These are phyloP conservation scores for Muscicapa comitata DNA, from an alignment of 2,797 vertebrate genomes.

Conservation along the genomic window DNA sequence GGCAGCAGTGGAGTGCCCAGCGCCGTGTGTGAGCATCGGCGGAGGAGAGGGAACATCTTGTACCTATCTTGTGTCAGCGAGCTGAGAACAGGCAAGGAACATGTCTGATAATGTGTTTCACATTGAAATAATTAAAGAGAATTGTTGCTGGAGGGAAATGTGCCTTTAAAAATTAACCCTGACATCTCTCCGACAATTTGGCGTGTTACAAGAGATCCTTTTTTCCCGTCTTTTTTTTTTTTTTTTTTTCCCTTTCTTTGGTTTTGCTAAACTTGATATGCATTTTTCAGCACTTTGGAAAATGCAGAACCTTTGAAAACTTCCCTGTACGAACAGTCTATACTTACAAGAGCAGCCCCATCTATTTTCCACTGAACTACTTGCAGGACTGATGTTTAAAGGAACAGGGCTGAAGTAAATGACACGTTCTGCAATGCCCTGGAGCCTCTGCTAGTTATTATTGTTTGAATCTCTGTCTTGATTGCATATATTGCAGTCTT, in stretches of 20 bases:
- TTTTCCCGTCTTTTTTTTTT: not conserved
- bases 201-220: not conserved
- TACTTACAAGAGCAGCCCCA: not conserved
- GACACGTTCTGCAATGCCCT: constrained; percentile 29
- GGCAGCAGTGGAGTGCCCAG: not conserved
- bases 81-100: constrained; percentile 57
- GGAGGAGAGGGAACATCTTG: constrained; percentile 22
- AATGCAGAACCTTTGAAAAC: constrained; percentile 4
- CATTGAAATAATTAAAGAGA: constrained; percentile 70
- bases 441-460: constrained; percentile 40
- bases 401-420: not conserved
- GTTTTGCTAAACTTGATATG: not conserved
- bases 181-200: constrained; percentile 52
- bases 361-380: constrained; percentile 22
- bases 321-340: not conserved
- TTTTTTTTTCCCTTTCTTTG: not conserved
- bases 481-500: constrained; percentile 42
- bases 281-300: constrained; percentile 30
- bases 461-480: constrained; percentile 47
- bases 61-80: constrained; percentile 48
- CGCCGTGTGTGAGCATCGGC: not conserved
- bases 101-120: constrained; percentile 66
- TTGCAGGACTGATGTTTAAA: not conserved
- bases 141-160: constrained; percentile 68
- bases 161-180: constrained; percentile 73